These are phyloP conservation scores for Ceyx margarethae DNA, from an alignment of 2,113 vertebrate genomes.

Conservation along the genomic window DNA sequence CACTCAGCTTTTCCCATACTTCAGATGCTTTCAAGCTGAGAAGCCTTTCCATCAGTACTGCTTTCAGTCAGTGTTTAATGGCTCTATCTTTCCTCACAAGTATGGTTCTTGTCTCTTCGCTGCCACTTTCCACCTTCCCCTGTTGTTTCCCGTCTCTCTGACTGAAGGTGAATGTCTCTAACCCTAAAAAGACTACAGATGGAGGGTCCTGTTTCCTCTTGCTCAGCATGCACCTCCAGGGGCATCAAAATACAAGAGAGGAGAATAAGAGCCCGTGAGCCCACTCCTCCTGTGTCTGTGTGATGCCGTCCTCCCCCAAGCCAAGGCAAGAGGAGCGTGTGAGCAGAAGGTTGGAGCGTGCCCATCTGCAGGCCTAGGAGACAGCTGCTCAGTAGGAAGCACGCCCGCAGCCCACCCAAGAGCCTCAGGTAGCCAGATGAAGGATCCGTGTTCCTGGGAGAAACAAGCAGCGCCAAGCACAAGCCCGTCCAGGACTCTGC, in stretches of 20 bases:
- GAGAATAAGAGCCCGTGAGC: not conserved
- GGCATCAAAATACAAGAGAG: not conserved
- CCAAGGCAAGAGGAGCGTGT: not conserved
- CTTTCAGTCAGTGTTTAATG: not conserved
- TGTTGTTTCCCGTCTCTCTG: not conserved
- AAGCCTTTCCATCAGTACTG: not conserved
- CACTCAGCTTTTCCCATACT: not conserved
- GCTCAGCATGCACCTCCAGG: not conserved
- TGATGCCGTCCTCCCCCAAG: not conserved
- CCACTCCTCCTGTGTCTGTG: not conserved
- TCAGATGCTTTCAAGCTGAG: not conserved
- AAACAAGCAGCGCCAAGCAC: not conserved
- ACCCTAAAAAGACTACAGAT: not conserved
- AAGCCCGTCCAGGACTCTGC: not conserved
- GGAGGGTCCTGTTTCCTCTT: not conserved
- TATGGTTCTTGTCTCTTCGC: not conserved
- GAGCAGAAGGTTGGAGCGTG: not conserved
- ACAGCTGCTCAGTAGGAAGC: conserved; percentile 47
- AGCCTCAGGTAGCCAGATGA: conserved; percentile 35
- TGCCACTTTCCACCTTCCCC: not conserved
- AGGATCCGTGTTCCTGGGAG: not conserved
- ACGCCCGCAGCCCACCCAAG: not conserved
- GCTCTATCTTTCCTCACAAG: not conserved
- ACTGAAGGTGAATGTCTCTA: not conserved
- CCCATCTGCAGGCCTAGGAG: not conserved